These are phyloP conservation scores for Mycetomoellerius zeteki DNA, from an alignment of 1,140 invertebrate species.

Conservation along the genomic window DNA sequence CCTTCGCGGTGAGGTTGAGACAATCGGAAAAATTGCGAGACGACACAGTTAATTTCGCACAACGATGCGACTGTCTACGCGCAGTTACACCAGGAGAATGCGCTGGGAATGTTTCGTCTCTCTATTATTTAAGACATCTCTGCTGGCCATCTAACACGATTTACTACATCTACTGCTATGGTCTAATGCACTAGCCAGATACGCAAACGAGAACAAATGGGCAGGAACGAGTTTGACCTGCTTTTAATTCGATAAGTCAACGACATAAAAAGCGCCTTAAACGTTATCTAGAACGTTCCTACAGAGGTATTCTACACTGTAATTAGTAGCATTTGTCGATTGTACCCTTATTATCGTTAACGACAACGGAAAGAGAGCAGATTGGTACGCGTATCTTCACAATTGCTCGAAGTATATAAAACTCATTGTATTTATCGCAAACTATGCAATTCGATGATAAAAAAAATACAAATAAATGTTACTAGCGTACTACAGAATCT, in stretches of 20 bases:
- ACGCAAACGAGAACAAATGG: constrained; percentile 32
- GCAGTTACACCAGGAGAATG: background rate
- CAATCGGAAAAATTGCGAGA: constrained; percentile 14
- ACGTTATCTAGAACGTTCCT: background rate
- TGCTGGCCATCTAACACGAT: constrained; percentile 34
- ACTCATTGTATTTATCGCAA: background rate
- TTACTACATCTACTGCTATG: constrained; percentile 30
- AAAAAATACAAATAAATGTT: constrained; percentile 15
- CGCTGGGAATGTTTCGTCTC: constrained; percentile 9
- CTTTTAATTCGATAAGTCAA: constrained; percentile 25
- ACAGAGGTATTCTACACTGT: background rate
- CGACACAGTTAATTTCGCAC: background rate
- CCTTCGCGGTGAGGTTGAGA: background rate
- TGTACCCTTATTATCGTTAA: constrained; percentile 9
- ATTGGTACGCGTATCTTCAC: background rate
- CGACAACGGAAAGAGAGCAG: background rate
- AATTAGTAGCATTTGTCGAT: constrained; percentile 18
- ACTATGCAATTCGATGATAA: constrained; percentile 3
- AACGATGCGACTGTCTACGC: background rate
- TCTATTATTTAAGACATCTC: constrained; percentile 49
- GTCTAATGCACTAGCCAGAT: constrained; percentile 35
- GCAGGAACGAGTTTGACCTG: background rate
- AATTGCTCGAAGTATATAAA: constrained; percentile 14
- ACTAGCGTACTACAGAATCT: constrained; percentile 14
- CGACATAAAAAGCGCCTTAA: constrained; percentile 14